Percentiles rank a stretch among this genome's conserved stretches.
Conservation (phyloP, 1,140 invertebrate genomes). For the Sitobion miscanthi region DNA sequence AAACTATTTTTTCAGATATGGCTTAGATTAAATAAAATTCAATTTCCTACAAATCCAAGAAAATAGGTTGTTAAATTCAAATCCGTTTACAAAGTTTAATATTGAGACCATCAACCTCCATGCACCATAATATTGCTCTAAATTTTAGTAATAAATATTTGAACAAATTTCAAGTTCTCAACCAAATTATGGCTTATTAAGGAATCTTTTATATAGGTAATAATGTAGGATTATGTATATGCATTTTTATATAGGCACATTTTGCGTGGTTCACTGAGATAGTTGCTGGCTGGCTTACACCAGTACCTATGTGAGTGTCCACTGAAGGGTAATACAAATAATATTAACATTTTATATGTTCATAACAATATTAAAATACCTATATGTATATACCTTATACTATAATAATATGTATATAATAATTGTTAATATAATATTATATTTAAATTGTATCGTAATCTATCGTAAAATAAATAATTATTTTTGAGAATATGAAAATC, state of each 20-base stretch:
- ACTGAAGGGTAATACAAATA: neutral
- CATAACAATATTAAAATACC: neutral
- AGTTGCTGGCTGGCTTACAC: neutral
- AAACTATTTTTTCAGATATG: neutral
- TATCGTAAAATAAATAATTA: neutral
- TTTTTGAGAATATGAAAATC: neutral
- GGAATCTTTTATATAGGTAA: neutral
- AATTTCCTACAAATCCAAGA: neutral
- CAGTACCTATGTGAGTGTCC: neutral
- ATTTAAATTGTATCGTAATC: neutral
- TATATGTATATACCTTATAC: neutral
- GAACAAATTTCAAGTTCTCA: neutral
- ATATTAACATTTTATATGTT: neutral
- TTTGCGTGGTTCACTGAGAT: neutral
- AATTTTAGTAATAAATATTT: neutral
- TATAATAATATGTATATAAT: neutral
- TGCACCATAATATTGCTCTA: neutral
- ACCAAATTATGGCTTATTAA: neutral
- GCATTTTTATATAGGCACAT: neutral
- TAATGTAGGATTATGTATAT: neutral
- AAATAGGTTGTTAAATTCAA: slow-evolving; percentile 5
- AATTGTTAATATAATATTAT: neutral
- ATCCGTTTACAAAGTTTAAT: slow-evolving; percentile 4
- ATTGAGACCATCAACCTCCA: neutral
- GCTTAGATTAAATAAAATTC: slow-evolving; percentile 3